These are phyloP conservation scores for Dynastes grantii DNA, from an alignment of 2,888 invertebrate species.

Conservation along the genomic window DNA sequence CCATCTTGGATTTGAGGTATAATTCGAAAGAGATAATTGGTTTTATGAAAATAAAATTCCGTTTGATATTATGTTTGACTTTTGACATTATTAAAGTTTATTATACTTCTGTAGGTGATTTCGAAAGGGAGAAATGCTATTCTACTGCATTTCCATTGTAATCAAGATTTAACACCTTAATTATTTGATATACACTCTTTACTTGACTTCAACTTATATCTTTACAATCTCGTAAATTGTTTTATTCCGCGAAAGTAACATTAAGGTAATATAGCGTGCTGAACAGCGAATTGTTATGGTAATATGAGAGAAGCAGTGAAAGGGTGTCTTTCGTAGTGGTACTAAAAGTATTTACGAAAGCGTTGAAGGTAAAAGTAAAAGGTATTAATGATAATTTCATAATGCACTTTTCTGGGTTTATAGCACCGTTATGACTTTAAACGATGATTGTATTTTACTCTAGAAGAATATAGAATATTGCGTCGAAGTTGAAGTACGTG, in stretches of 20 bases:
- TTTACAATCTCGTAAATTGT: neutral
- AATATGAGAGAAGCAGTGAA: neutral
- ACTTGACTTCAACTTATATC: neutral
- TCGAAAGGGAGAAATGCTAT: neutral
- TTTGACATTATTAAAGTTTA: neutral
- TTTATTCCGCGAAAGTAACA: neutral
- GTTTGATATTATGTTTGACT: neutral
- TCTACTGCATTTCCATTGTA: neutral
- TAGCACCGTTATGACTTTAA: neutral
- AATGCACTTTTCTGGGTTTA: conserved; percentile 2
- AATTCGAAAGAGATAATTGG: neutral
- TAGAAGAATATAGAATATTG: neutral
- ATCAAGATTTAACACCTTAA: neutral
- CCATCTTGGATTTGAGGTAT: neutral
- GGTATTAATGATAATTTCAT: conserved; percentile 1
- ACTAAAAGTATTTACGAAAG: conserved; percentile 7
- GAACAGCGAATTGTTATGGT: neutral
- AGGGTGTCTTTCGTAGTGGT: neutral
- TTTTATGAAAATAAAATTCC: neutral
- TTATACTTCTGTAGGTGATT: no score
- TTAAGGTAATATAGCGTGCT: neutral
- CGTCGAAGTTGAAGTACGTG: neutral
- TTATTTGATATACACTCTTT: neutral
- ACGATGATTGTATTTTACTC: neutral
- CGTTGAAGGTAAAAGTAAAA: conserved; percentile 11